phyloP scores from a whole-genome alignment of 2,113 vertebrate species.

The Corythornis vintsioides region DNA sequence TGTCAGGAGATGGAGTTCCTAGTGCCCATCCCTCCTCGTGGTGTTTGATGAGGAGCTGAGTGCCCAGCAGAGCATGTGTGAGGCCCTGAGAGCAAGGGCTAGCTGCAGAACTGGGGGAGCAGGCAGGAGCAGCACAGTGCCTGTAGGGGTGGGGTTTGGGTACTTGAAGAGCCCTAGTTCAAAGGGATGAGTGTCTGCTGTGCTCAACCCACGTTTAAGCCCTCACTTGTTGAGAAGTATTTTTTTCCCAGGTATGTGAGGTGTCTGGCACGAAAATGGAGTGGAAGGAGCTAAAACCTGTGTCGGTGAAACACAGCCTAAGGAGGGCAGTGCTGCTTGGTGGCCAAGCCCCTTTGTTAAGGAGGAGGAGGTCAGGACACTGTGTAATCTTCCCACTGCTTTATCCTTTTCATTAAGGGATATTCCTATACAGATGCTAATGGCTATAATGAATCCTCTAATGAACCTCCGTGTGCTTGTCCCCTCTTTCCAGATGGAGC shows the following conservation, averaged over 20 bases:
- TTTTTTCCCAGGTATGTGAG: accelerated
- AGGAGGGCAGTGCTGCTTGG: not conserved
- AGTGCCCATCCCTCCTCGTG: not conserved
- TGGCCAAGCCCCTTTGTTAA: not conserved
- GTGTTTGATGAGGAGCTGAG: not conserved
- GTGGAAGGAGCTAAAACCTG: not conserved
- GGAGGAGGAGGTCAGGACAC: not conserved
- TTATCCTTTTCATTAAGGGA: not conserved
- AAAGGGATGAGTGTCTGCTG: not conserved
- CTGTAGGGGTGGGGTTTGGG: too few species aligned
- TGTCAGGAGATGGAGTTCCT: not conserved
- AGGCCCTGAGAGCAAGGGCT: not conserved
- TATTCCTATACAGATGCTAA: not conserved
- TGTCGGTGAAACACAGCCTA: not conserved
- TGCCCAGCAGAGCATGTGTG: not conserved
- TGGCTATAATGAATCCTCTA: not conserved
- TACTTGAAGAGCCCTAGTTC: not conserved
- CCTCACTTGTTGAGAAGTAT: too few species aligned
- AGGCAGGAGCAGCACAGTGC: not conserved
- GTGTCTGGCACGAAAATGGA: not conserved
- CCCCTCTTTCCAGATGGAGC: not conserved
- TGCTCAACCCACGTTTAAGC: not conserved
- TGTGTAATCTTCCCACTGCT: not conserved
- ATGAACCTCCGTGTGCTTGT: not conserved
- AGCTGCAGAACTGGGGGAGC: not conserved